Evolutionary conservation across 2,888 invertebrate species (phyloP), one percentile per base, ranked within the genome.

Genomic region (Eupithecia abbreviata): DNA sequence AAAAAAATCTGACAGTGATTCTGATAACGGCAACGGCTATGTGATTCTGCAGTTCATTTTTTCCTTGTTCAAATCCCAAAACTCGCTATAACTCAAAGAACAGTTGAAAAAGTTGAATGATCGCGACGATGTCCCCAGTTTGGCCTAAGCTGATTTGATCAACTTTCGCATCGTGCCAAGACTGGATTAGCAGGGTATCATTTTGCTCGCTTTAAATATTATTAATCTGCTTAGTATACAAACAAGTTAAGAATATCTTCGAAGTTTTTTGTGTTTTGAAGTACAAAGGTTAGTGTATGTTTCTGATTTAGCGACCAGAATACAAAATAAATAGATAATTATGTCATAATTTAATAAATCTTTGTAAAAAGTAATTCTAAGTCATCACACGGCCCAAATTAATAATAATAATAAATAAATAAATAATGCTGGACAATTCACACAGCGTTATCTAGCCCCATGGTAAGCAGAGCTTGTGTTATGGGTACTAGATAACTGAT

Each of bases 81-180:
- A 43, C 67, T 15, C 12, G 58, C 62, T n/a, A 45, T 68, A 45
- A 68, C 67, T 68, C 45, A 45, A 69, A 47, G 30, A 47, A 47
- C 30, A 18, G 69, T 69, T 69, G 18, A 47, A 30, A 69, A 69
- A 69, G 47, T 69, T 69, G 5, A 47, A 18, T 47, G 47, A 47
- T n/a, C 12, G 69, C 45, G 12, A 69, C 47, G 47, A n/a, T 69
- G 5, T 42, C 66, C 42, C 15, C 69, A 71, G 42, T 71, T 71
- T 1, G 42, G 13, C n/a, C 10, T 71, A 71, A 42, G 71, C 71
- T 58, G 55, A 7, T 43, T 58, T 71, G 55, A 71, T 71, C 58
- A 58, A 43, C 58, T 71, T 58, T 58, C 55, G 42, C 55, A 43
- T 43, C 55, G 71, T 58, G 58, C 55, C 58, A 55, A 47, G 47